Percentiles rank a stretch among this genome's conserved stretches.
phyloP scores from a whole-genome alignment of 2,797 vertebrate species.

The Rhynchotus rufescens region DNA sequence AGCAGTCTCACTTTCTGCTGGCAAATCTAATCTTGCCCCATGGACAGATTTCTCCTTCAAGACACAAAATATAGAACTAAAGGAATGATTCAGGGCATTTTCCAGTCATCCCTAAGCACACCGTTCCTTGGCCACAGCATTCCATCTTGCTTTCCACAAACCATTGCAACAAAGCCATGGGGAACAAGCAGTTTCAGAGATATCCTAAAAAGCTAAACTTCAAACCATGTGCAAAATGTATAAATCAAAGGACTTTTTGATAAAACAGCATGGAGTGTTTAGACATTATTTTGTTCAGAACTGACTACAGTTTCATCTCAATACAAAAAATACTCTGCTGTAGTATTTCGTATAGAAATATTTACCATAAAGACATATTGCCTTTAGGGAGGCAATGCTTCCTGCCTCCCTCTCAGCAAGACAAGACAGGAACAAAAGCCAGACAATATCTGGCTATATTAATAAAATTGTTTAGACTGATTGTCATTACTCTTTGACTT shows the following conservation, averaged over 20 bases:
- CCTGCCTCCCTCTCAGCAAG: background rate
- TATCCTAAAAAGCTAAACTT: background rate
- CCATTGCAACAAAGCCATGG: background rate
- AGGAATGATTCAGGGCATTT: background rate
- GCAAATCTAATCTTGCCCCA: background rate
- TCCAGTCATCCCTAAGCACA: background rate
- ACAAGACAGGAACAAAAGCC: background rate
- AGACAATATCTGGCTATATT: background rate
- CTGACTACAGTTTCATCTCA: background rate
- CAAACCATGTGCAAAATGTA: background rate
- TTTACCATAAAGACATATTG: background rate
- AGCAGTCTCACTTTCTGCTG: background rate
- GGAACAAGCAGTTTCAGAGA: background rate
- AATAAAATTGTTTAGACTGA: background rate
- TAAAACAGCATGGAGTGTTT: background rate
- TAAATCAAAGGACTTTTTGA: background rate
- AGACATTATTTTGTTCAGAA: background rate
- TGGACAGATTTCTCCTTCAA: background rate
- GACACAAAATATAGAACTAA: background rate
- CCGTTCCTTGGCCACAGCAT: background rate
- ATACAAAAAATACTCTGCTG: background rate
- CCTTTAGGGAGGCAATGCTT: background rate
- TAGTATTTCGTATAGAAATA: background rate
- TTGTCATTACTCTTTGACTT: background rate
- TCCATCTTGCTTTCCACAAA: background rate